Evolutionary conservation across 1,140 invertebrate genomes (phyloP).

Genomic region (Drosophila watanabei): DNA sequence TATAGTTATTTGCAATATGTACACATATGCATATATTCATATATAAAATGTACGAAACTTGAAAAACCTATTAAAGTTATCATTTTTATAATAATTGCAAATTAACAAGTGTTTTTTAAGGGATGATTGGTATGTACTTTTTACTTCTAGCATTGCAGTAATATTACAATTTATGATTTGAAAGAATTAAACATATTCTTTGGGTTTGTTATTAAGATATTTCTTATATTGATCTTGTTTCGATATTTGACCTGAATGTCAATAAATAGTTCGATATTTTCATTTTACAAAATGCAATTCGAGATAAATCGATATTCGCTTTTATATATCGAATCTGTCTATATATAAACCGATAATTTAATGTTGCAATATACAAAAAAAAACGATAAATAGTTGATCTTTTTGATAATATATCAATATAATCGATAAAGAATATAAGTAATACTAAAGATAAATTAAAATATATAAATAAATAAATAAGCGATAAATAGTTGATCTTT

Average conservation of each 20-base stretch:
- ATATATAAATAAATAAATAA: no score
- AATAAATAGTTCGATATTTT: background rate
- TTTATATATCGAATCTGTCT: background rate
- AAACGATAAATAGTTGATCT: no score
- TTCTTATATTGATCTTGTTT: no score
- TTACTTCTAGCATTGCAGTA: background rate
- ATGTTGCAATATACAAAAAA: no score
- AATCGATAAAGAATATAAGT: no score
- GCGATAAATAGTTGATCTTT: no score
- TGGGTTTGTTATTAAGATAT: background rate
- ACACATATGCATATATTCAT: slow-evolving; percentile 25
- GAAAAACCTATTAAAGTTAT: slow-evolving; percentile 56
- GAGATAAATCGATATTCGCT: background rate
- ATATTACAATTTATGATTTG: no score
- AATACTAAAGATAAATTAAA: no score
- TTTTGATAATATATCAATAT: no score
- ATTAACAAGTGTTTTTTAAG: background rate
- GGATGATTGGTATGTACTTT: background rate
- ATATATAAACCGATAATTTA: no score
- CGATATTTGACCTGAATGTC: background rate
- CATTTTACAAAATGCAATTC: background rate
- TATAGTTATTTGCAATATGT: slow-evolving; percentile 77
- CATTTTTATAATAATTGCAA: slow-evolving; percentile 59
- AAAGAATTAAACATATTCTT: background rate
- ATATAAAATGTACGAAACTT: slow-evolving; percentile 28